Evolutionary conservation across 2,113 vertebrate genomes (phyloP).

Genomic region (Dipodomys ordii): DNA sequence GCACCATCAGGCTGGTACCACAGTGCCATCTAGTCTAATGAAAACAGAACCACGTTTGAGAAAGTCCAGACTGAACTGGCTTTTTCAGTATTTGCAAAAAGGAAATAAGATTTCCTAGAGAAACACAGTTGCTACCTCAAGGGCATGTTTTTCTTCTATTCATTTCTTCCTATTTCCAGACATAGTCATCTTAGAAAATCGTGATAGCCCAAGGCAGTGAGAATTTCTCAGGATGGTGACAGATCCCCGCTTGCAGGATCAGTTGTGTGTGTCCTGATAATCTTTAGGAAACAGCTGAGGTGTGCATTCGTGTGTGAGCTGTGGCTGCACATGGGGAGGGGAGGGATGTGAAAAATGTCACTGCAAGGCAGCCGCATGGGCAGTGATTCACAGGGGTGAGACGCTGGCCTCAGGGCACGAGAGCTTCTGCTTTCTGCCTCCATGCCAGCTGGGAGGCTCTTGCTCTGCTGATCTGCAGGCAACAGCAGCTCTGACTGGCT

Average conservation of each 20-base stretch:
- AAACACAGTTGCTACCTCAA: background rate
- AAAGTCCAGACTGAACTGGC: slow-evolving; percentile 7
- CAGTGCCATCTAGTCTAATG: slow-evolving; percentile 86
- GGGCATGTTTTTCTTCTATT: background rate
- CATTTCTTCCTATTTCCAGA: background rate
- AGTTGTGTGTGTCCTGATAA: slow-evolving; percentile 32
- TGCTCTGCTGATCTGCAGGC: background rate
- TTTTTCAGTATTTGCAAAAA: slow-evolving; percentile 28
- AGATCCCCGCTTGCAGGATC: slow-evolving; percentile 4
- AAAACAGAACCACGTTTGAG: slow-evolving; percentile 73
- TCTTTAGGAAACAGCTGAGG: background rate
- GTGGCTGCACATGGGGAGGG: background rate
- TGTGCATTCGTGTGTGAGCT: background rate
- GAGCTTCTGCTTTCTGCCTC: background rate
- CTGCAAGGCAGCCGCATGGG: background rate
- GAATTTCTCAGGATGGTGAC: slow-evolving; percentile 38
- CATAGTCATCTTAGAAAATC: slow-evolving; percentile 28
- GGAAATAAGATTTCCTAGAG: slow-evolving; percentile 40
- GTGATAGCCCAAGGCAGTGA: slow-evolving; percentile 1
- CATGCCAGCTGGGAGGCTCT: slow-evolving; percentile 12
- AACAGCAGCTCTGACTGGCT: background rate
- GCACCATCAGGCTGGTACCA: slow-evolving; percentile 75
- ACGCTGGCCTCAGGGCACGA: background rate
- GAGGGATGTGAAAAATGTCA: background rate
- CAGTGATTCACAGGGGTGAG: background rate